Evolutionary conservation across 1,140 invertebrate genomes (phyloP).

Genomic region (Spodoptera frugiperda): DNA sequence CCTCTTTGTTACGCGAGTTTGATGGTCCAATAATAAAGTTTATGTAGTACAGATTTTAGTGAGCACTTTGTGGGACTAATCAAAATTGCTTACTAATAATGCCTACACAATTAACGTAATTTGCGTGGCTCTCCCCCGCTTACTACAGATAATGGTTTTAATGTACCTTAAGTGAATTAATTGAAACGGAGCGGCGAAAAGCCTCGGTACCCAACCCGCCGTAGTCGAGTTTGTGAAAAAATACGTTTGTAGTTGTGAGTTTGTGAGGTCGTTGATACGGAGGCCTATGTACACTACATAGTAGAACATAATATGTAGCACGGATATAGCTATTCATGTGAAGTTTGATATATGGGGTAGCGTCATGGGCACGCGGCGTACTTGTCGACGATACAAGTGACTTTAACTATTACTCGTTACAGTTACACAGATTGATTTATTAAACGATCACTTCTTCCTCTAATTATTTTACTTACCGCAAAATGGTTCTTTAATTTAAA

Average conservation of each 20-base stretch:
- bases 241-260: not conserved
- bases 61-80: slow-evolving; percentile 22
- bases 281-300: not conserved
- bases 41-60: slow-evolving; percentile 6
- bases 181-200: slow-evolving; percentile 18
- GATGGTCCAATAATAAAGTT: slow-evolving; percentile 16
- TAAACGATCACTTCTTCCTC: too few relatives aligned
- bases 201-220: not conserved
- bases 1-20: slow-evolving; percentile 9
- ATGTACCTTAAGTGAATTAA: slow-evolving; percentile 40
- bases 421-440: not conserved
- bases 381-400: slow-evolving; percentile 21
- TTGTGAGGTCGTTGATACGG: not conserved
- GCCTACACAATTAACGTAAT: slow-evolving; percentile 21
- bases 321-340: slow-evolving; percentile 49
- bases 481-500: too few relatives aligned
- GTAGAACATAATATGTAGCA: slow-evolving; percentile 1
- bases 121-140: slow-evolving; percentile 25
- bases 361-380: slow-evolving; percentile 51
- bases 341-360: slow-evolving; percentile 52
- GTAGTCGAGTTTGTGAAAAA: slow-evolving; percentile 15
- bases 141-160: slow-evolving; percentile 38
- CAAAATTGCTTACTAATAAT: slow-evolving; percentile 31
- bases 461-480: too few relatives aligned
- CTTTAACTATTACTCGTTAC: slow-evolving; percentile 46